Base-by-base conservation (phyloP, 1,140 invertebrate genomes). In the Drosophila murphyi region DNA sequence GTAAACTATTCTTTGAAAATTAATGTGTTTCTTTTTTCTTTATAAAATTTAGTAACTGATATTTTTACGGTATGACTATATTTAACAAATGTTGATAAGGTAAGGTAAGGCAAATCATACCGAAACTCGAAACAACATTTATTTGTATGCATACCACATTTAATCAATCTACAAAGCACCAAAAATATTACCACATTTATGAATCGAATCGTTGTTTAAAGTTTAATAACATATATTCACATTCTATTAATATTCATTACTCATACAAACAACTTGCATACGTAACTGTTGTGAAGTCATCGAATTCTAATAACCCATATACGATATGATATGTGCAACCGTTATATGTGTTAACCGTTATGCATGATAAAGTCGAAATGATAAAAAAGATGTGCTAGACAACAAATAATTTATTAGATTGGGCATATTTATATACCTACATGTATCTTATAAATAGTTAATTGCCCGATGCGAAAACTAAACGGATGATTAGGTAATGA, bases 201-300 rank as follows among this genome's bases (percentile, higher is more conserved):
- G 39, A 43, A n/a, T n/a, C 39, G n/a, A 43, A n/a, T n/a, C 1
- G 7, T 37, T 37, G 5, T 7, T 37, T 5, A 7, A 7, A 5
- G 4, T 6, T 6, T 31, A 45, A 12, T n/a, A 29, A 45, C 1
- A 37, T 34, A 34, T 34, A 34, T 43, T 57, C 39, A 57, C 7
- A 34, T 4, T 29, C 41, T 48, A 59, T 59, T 59, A 4, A 28
- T 47, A 34, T 32, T 4, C 3, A 47, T 47, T 28, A 34, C 20
- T 12, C 54, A 32, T 57, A 34, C 56, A 59, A 3, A 7, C 3
- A 0, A 48, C 28, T 35, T 48, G 57, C 57, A 60, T 35, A 35
- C 57, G 32, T 35, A 28, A 48, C 32, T 12, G 43, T 48, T 60
- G 32, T 48, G 57, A 48, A 0, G 7, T 60, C 43, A 60, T 48